These are phyloP conservation scores for Dasysyrphus albostriatus DNA, from an alignment of 2,888 invertebrate genomes.

Conservation along the genomic window DNA sequence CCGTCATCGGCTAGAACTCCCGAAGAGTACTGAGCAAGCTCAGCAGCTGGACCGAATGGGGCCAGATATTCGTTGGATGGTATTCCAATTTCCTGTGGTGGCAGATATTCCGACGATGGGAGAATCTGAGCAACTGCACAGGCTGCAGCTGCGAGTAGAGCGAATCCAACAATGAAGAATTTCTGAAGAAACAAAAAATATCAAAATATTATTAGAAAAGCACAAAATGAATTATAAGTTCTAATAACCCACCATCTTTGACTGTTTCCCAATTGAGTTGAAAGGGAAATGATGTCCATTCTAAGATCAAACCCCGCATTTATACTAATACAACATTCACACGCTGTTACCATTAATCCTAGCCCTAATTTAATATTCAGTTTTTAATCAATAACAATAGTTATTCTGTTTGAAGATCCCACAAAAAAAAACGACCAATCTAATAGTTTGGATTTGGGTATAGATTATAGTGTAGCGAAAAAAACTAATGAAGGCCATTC, in stretches of 20 bases:
- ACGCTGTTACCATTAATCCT: neutral
- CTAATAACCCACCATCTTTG: conserved; percentile 56
- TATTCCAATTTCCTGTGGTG: conserved; percentile 63
- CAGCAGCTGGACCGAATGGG: conserved; percentile 70
- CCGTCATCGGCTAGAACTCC: conserved; percentile 79
- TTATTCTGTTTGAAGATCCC: conserved; percentile 42
- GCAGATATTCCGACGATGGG: conserved; percentile 73
- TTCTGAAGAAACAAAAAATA: conserved; percentile 36
- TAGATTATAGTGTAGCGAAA: conserved; percentile 25
- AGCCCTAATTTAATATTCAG: conserved; percentile 52
- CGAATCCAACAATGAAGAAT: conserved; percentile 48
- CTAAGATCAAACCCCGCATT: conserved; percentile 46
- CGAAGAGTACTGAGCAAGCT: conserved; percentile 61
- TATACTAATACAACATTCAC: conserved; percentile 40
- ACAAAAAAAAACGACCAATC: conserved; percentile 45
- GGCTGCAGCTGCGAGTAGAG: conserved; percentile 40
- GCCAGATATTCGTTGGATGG: conserved; percentile 64
- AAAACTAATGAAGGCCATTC: conserved; percentile 41
- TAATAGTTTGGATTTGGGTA: conserved; percentile 29
- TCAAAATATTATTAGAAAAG: neutral
- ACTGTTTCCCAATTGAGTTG: conserved; percentile 54
- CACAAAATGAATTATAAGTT: neutral
- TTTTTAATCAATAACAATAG: neutral
- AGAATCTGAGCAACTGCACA: conserved; percentile 27
- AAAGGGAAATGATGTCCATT: conserved; percentile 57